Base-by-base conservation (phyloP, 2,113 vertebrate genomes). In the Platycercus adscitus region DNA sequence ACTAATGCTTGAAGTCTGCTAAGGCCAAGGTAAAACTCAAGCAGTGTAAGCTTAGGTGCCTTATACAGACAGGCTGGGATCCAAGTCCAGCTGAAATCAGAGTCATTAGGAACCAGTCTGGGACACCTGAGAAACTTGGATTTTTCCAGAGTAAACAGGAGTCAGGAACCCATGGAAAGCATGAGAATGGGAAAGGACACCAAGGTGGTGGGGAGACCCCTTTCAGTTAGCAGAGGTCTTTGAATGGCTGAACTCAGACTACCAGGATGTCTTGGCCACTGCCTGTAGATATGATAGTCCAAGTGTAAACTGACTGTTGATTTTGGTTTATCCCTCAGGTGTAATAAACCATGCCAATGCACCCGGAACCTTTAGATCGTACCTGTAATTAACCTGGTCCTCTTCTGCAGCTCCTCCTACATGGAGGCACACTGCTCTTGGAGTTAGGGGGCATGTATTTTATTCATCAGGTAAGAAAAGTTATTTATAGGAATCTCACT, bases 341-440 rank as follows among this genome's bases (percentile, higher is more conserved):
- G 25, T 55, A 6, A 83, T 56, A 86, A 76, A 61, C 25, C 35
- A 25, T 37, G 26, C 8, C 43, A 23, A 10, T 6, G 17, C 31
- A 70, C 29, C 28, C 16, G 16, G 31, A 81, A 78, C 17, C 29
- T 86, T 81, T 37, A 61, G 41, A 37, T 52, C 13, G 17, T 3
- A 56, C 24, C 58, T 63, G 33, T 26, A 50, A 68, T 60, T 64
- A 55, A 60, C 24, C n/a, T 69, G 52, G 2, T 65, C 39, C 70
- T 19, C 46, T 73, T 80, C 65, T 86, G 72, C 81, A 94, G 44
- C 28, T 92, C 61, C n/a, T 81, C 24, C 61, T 92, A 35, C 43
- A 7, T 1, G 6, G 18, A 75, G 39, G 10, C 14, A 46, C 50
- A 58, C 26, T 21, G 35, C 5, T 47, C 10, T 69, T 46, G 29